These are phyloP conservation scores for Hassar affinis DNA, from an alignment of 2,113 vertebrate genomes.

Conservation along the genomic window DNA sequence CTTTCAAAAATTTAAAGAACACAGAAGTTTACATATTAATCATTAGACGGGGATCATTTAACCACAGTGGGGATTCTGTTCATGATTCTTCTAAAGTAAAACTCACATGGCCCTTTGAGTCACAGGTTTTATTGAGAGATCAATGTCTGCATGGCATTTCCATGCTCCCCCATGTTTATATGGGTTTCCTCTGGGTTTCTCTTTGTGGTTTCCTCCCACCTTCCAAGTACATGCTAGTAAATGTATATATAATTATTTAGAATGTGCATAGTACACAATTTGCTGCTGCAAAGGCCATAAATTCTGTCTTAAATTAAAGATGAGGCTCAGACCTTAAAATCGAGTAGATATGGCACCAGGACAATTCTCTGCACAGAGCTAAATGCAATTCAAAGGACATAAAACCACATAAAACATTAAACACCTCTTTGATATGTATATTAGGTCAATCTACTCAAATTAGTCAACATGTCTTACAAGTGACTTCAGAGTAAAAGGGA, in stretches of 20 bases:
- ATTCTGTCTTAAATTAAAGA: slow-evolving; percentile 53
- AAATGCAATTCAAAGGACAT: background rate
- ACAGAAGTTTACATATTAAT: slow-evolving; percentile 7
- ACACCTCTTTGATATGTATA: background rate
- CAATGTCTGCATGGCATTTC: background rate
- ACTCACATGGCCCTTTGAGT: background rate
- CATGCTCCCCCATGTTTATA: background rate
- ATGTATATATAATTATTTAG: background rate
- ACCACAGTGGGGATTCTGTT: background rate
- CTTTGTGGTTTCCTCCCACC: background rate
- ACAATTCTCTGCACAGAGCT: background rate
- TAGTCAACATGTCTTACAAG: background rate
- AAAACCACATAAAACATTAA: background rate
- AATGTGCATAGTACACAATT: background rate
- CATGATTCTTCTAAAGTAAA: background rate
- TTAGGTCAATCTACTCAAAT: background rate
- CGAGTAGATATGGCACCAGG: slow-evolving; percentile 35
- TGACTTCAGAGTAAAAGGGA: background rate
- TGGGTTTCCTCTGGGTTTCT: background rate
- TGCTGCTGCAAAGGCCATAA: slow-evolving; percentile 17
- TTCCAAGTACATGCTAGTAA: background rate
- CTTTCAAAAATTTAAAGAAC: background rate
- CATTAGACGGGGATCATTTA: background rate
- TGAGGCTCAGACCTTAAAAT: slow-evolving; percentile 38
- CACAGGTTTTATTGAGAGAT: background rate